These are phyloP conservation scores for Venusia cambrica DNA, from an alignment of 2,888 invertebrate species.

Conservation along the genomic window DNA sequence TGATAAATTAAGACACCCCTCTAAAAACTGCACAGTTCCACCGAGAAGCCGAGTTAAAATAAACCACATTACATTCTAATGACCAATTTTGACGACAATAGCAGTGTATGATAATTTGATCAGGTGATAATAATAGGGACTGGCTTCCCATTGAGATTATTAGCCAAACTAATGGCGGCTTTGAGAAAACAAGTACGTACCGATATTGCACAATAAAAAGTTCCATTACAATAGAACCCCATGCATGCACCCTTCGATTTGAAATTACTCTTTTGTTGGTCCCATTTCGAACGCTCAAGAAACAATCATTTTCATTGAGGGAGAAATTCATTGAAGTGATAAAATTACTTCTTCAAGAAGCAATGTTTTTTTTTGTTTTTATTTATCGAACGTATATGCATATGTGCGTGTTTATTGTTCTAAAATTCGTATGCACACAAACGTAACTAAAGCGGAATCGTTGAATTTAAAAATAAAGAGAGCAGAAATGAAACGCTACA, in stretches of 20 bases:
- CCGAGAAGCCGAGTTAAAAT: conserved; percentile 68
- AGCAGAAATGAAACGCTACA: conserved; percentile 18
- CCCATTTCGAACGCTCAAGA: conserved; percentile 38
- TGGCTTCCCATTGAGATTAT: conserved; percentile 53
- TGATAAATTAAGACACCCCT: conserved; percentile 66
- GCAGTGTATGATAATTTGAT: conserved; percentile 66
- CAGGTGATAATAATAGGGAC: conserved; percentile 54
- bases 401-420: too few relatives aligned
- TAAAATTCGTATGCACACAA: conserved; percentile 3
- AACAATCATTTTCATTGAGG: conserved; percentile 41
- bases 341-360: conserved; percentile 9
- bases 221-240: conserved; percentile 58
- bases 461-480: conserved; percentile 14
- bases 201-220: conserved; percentile 59
- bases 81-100: conserved; percentile 61
- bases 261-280: conserved; percentile 59
- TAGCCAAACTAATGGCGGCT: conserved; percentile 65
- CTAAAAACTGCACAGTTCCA: conserved; percentile 45
- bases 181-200: conserved; percentile 59
- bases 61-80: conserved; percentile 71
- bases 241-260: conserved; percentile 58
- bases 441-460: conserved; percentile 16
- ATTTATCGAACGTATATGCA: too few relatives aligned
- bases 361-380: too few relatives aligned
- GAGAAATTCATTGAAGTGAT: conserved; percentile 10